These are phyloP conservation scores for Calephelis nemesis DNA, from an alignment of 1,140 invertebrate genomes.

Conservation along the genomic window DNA sequence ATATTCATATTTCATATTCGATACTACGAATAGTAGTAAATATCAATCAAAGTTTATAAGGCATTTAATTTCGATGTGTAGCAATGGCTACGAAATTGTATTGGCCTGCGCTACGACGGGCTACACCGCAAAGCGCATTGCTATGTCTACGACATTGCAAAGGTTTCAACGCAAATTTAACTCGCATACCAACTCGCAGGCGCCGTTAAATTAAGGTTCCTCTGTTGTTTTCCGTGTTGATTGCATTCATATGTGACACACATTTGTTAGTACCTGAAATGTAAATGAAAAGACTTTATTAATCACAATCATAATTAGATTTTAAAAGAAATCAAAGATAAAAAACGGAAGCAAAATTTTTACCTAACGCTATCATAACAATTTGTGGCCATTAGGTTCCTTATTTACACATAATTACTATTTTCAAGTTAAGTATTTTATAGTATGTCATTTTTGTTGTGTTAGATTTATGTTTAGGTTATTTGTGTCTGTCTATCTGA, in stretches of 20 bases:
- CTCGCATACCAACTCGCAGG: background rate
- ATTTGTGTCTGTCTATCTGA: too few species aligned
- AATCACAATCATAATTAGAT: background rate
- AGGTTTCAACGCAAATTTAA: background rate
- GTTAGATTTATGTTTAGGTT: too few species aligned
- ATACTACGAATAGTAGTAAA: too few species aligned
- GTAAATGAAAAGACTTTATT: background rate
- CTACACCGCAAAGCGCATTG: slow-evolving; percentile 26
- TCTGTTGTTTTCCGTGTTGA: slow-evolving; percentile 1
- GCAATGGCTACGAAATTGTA: slow-evolving; percentile 13
- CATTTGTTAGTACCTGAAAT: slow-evolving; percentile 6
- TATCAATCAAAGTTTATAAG: background rate
- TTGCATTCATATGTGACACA: slow-evolving; percentile 4
- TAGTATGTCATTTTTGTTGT: too few species aligned
- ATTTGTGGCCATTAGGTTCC: too few species aligned
- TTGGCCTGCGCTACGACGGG: slow-evolving; percentile 23
- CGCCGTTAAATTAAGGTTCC: slow-evolving; percentile 3
- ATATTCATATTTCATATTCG: too few species aligned
- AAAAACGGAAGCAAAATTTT: too few species aligned
- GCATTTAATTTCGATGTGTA: slow-evolving; percentile 9
- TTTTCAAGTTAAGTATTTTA: too few species aligned
- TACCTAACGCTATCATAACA: too few species aligned
- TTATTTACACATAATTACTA: too few species aligned
- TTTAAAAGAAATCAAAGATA: too few species aligned
- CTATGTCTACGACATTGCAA: slow-evolving; percentile 33